Evolutionary conservation across 2,113 vertebrate genomes (phyloP).

Genomic region (Triplophysa siluroides): DNA sequence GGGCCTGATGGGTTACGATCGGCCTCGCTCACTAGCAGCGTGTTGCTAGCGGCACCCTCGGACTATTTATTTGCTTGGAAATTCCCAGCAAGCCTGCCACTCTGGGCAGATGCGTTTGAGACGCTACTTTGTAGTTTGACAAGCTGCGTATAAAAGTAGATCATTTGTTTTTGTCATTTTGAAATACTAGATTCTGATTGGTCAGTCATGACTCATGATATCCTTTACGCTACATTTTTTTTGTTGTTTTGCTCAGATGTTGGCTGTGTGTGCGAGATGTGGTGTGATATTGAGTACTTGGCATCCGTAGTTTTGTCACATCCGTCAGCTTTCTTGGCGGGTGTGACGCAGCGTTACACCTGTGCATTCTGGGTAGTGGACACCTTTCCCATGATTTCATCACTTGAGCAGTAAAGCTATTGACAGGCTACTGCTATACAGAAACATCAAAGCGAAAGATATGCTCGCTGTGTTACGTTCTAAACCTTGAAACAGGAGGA

Average conservation of each 20-base stretch:
- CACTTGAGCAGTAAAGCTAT: conserved; percentile 37
- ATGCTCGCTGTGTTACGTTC: conserved; percentile 8
- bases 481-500: conserved; percentile 25
- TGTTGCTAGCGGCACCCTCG: background rate
- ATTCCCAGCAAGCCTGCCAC: background rate
- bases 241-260: background rate
- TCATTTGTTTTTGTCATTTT: background rate
- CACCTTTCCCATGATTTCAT: conserved; percentile 52
- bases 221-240: too few relatives aligned
- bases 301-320: conserved; percentile 33
- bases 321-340: conserved; percentile 29
- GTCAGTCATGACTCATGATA: background rate
- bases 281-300: conserved; percentile 27
- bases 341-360: conserved; percentile 46
- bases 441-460: conserved; percentile 41
- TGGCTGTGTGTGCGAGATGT: background rate
- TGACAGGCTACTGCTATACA: conserved; percentile 30
- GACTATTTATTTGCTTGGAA: conserved; percentile 14
- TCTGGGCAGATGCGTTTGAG: background rate
- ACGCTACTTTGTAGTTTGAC: background rate
- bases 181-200: too few relatives aligned
- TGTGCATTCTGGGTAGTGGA: conserved; percentile 37
- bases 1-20: conserved; percentile 3
- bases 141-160: background rate
- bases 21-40: background rate